Evolutionary conservation across 35 echinoderm and acorn worm species (phyloP), one percentile per base, ranked within the genome.

Genomic region (Apostichopus parvimensis): DNA sequence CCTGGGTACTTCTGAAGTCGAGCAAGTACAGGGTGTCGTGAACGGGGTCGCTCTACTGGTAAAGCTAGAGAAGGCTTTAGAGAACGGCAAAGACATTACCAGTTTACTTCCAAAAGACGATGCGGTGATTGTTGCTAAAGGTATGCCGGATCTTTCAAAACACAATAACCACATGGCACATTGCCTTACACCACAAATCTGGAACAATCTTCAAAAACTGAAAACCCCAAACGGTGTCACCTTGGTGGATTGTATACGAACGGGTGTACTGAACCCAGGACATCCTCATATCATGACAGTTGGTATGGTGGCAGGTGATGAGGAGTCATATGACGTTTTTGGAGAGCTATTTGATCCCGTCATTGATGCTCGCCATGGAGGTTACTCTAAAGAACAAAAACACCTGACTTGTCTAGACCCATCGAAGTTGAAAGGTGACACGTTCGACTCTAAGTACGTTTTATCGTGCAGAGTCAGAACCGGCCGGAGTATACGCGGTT

Each of bases 261-360:
- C 97, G 11, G 97, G 97, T 25, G 93, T 99, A 0, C 18, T 92
- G 52, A 99, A 99, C 75, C 97, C 97, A 45, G 97, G 97, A 28
- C 97, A 99, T 87, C 97, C 97, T 71, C 93, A 94, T 91, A 99
- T 99, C 89, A 99, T 99, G 97, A 99, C 97, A 9, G 97, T 99
- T 58, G 97, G 97, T 62, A 94, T 95, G 91, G 97, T 99, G 21
- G 97, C 97, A 62, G 97, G 97, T 52, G 97, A 99, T 84, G 97
- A 99, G 81, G 97, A 99, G 25, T 93, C 90, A 20, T 99, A 99
- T 71, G 97, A 99, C 53, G 91, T 92, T 1, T 99, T 99, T 86
- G 86, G 80, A 73, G 95, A 95, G n/a, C 57, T 99, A 9, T 96
- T 99, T 54, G 97, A 99, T 79, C 97, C 97, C 11, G 97, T 99